Conservation (phyloP, 2,888 invertebrate genomes). For the Seira sanloemensis region DNA sequence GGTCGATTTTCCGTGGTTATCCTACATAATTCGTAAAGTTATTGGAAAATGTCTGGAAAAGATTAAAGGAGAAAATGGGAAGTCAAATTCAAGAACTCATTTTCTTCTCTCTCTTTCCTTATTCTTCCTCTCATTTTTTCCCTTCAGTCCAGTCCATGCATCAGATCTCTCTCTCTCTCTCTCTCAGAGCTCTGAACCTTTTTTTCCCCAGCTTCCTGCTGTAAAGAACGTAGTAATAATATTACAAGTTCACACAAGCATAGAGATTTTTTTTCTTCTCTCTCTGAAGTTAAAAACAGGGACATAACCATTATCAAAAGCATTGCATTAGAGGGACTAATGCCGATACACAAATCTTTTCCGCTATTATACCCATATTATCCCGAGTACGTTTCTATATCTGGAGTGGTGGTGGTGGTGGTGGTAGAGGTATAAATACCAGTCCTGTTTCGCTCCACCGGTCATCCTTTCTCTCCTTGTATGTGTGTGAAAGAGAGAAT, state of each 20-base stretch:
- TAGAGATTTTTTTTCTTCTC: too few species aligned
- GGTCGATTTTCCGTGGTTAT: constrained; percentile 71
- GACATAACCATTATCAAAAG: constrained; percentile 53
- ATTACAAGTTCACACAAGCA: constrained; percentile 25
- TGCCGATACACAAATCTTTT: constrained; percentile 55
- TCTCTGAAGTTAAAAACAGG: constrained; percentile 10
- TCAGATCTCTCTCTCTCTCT: constrained; percentile 15
- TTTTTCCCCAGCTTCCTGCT: background rate
- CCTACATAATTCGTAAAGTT: constrained; percentile 74
- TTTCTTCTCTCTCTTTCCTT: constrained; percentile 65
- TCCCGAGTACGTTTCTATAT: background rate
- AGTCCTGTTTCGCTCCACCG: constrained; percentile 49
- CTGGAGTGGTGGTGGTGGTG: too few species aligned
- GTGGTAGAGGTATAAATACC: constrained; percentile 21
- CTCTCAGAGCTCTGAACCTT: constrained; percentile 1
- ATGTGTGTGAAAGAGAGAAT: background rate
- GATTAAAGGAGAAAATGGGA: constrained; percentile 73
- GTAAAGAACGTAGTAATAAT: constrained; percentile 20
- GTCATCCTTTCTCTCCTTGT: constrained; percentile 38
- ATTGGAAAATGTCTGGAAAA: constrained; percentile 74
- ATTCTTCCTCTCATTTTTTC: constrained; percentile 41
- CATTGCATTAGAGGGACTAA: constrained; percentile 33
- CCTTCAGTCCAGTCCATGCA: constrained; percentile 19
- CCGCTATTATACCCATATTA: background rate
- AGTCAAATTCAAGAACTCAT: constrained; percentile 74